Percentiles rank a stretch among this genome's conserved stretches.
Evolutionary conservation across 2,888 invertebrate species (phyloP).

Genomic region (Mythimna albipuncta): DNA sequence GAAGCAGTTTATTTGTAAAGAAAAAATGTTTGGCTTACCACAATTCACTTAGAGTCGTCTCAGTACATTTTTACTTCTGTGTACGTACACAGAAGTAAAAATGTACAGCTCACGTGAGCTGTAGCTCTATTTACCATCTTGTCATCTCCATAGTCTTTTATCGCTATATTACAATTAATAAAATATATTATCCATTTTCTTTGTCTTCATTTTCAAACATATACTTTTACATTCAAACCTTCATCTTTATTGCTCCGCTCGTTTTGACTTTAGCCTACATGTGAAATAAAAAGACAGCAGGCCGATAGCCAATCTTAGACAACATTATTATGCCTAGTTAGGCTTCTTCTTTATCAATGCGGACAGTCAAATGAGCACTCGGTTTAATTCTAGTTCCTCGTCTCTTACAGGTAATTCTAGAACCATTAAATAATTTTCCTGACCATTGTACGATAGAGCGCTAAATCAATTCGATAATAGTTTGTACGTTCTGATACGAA

Average conservation of each 20-base stretch:
- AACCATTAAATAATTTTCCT: slow-evolving; percentile 38
- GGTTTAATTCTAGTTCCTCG: slow-evolving; percentile 14
- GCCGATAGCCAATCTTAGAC: background rate
- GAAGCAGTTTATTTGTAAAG: background rate
- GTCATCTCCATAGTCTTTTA: background rate
- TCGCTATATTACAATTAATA: no score
- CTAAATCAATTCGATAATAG: slow-evolving; percentile 48
- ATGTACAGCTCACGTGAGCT: no score
- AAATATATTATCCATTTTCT: background rate
- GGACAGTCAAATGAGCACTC: background rate
- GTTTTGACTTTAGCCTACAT: background rate
- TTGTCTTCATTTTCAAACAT: background rate
- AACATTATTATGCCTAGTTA: background rate
- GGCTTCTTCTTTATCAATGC: background rate
- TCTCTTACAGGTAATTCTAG: slow-evolving; percentile 12
- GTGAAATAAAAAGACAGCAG: background rate
- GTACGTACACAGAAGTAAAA: no score
- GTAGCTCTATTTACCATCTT: no score
- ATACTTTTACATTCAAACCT: background rate
- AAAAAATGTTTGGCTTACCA: background rate
- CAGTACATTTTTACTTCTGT: no score
- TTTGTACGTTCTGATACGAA: slow-evolving; percentile 35
- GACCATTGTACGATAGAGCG: slow-evolving; percentile 23
- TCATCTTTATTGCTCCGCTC: background rate
- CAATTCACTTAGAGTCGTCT: no score